A percentile compares a stretch with the other conserved stretches of the same genome.
Evolutionary conservation across 2,113 vertebrate species (phyloP).

Genomic region (Paramormyrops kingsleyae): DNA sequence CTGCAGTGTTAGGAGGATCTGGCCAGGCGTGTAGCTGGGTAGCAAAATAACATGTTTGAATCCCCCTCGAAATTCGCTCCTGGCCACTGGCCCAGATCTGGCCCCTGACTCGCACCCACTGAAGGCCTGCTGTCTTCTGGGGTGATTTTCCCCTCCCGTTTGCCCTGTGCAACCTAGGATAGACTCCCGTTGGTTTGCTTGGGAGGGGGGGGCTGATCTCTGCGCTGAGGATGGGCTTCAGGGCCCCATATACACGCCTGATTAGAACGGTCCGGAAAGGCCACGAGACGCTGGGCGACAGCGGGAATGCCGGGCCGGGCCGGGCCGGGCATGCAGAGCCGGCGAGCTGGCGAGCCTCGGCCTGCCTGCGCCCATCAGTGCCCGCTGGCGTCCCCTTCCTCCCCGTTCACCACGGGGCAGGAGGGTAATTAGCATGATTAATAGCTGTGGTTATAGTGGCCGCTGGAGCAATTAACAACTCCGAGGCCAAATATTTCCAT

Average conservation of each 20-base stretch:
- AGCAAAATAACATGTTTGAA: background rate
- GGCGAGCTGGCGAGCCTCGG: background rate
- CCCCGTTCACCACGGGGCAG: slow-evolving; percentile 25
- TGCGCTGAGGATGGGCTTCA: background rate
- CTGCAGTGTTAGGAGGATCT: background rate
- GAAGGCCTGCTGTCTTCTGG: background rate
- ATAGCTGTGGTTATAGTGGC: slow-evolving; percentile 36
- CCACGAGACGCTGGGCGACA: background rate
- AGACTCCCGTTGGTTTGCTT: background rate
- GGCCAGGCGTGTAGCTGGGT: background rate
- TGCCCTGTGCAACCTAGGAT: background rate
- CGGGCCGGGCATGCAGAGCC: slow-evolving; percentile 14
- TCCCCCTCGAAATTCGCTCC: background rate
- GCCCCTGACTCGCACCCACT: background rate
- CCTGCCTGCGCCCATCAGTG: slow-evolving; percentile 17
- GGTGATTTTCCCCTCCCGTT: background rate
- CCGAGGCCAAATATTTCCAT: slow-evolving; percentile 40
- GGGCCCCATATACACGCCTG: background rate
- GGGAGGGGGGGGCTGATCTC: too few relatives aligned
- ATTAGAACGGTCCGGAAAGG: background rate
- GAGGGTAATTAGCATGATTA: slow-evolving; percentile 54
- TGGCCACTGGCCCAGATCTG: background rate
- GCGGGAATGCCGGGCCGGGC: background rate
- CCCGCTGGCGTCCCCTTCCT: background rate
- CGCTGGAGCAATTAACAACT: slow-evolving; percentile 48